Evolutionary conservation across 1,140 invertebrate species (phyloP).

Genomic region (Oppia nitens): DNA sequence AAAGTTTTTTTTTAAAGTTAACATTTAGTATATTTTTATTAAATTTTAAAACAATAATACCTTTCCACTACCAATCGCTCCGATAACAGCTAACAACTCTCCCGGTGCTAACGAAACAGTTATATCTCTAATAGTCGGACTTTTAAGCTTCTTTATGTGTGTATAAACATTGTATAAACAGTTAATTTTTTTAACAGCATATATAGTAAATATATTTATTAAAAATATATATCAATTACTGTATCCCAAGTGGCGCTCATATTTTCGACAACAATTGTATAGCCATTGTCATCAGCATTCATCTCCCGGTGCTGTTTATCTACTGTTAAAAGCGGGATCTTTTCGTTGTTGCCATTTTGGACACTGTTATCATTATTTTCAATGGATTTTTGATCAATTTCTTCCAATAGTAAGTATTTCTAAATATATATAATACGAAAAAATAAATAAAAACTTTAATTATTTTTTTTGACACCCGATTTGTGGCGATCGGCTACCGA

Average conservation of each 20-base stretch:
- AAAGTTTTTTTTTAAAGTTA: constrained; percentile 30
- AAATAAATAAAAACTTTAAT: too few species aligned
- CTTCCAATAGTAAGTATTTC: too few species aligned
- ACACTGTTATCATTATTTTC: not conserved
- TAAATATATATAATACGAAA: too few species aligned
- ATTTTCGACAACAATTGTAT: not conserved
- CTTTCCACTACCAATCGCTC: constrained; percentile 55
- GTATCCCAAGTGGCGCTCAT: constrained; percentile 2
- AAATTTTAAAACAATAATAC: constrained; percentile 20
- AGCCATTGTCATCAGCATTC: not conserved
- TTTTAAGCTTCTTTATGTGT: not conserved
- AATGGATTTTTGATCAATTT: too few species aligned
- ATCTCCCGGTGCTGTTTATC: too few species aligned
- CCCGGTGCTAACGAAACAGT: constrained; percentile 19
- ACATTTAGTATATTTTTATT: constrained; percentile 32
- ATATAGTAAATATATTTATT: too few species aligned
- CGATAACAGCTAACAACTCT: constrained; percentile 48
- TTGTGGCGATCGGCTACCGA: not conserved
- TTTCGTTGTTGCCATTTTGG: constrained; percentile 1
- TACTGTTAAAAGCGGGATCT: too few species aligned
- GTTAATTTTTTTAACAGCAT: too few species aligned
- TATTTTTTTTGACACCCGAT: too few species aligned
- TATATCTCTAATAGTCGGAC: constrained; percentile 16
- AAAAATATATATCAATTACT: not conserved
- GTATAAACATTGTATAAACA: too few species aligned